Percentiles rank a stretch among this genome's conserved stretches.
These are phyloP conservation scores for Callopanchax toddi DNA, from an alignment of 2,113 vertebrate species.

Conservation along the genomic window DNA sequence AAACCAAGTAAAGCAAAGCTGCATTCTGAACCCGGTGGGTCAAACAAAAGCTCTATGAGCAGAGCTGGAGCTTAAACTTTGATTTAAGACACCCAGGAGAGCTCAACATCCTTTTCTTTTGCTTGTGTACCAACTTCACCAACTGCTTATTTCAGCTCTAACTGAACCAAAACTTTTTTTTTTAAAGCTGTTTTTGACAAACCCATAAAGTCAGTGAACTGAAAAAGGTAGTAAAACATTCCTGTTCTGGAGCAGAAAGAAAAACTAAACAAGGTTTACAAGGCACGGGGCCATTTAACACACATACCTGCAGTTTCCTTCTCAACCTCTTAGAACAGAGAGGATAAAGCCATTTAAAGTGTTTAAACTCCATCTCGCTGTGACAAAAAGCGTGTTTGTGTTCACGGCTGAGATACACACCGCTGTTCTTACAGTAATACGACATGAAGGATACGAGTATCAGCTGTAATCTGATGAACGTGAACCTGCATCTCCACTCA, in stretches of 20 bases:
- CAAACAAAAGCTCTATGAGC: not conserved
- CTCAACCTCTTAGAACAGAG: no score
- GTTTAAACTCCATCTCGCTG: no score
- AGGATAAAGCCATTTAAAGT: no score
- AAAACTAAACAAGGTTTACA: no score
- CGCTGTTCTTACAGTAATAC: not conserved
- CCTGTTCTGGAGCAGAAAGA: constrained; percentile 11
- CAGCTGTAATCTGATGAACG: constrained; percentile 8
- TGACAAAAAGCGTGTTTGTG: no score
- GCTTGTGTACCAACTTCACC: not conserved
- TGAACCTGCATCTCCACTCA: constrained; percentile 7
- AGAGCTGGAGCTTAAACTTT: not conserved
- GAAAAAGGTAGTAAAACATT: constrained; percentile 18
- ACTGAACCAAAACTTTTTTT: not conserved
- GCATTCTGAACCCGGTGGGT: not conserved
- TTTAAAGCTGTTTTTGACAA: not conserved
- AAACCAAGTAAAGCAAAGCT: not conserved
- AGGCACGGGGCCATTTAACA: no score
- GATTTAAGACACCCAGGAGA: not conserved
- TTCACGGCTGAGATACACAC: not conserved
- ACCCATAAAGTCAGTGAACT: constrained; percentile 4
- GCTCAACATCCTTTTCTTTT: not conserved
- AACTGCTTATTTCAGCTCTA: not conserved
- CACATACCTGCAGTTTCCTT: no score
- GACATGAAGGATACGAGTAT: not conserved